A percentile compares a stretch with the other conserved stretches of the same genome.
These are phyloP conservation scores for Tricholaema leucomelas DNA, from an alignment of 2,113 vertebrate genomes.

Conservation along the genomic window DNA sequence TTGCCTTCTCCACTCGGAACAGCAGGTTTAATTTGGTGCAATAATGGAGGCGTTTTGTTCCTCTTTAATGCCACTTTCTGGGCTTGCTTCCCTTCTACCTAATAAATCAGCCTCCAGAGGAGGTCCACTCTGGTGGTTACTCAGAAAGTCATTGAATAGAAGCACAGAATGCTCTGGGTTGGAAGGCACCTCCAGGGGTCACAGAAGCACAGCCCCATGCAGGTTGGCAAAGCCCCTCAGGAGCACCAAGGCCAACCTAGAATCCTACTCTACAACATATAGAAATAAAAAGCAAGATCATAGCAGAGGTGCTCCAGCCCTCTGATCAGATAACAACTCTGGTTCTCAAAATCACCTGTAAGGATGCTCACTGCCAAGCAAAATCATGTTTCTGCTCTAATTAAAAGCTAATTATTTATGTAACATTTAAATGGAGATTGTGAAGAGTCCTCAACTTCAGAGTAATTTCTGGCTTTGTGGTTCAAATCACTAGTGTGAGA, in stretches of 20 bases:
- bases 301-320: too few species aligned
- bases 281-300: too few species aligned
- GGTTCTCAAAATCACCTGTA: not conserved
- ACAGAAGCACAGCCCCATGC: too few species aligned
- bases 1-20: slow-evolving; percentile 51
- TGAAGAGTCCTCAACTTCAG: not conserved
- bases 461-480: not conserved
- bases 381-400: not conserved
- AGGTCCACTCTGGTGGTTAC: not conserved
- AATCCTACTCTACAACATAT: too few species aligned
- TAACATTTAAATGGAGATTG: not conserved
- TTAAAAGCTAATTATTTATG: not conserved
- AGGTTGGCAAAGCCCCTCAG: too few species aligned
- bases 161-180: not conserved
- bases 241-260: too few species aligned
- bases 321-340: not conserved
- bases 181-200: too few species aligned
- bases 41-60: slow-evolving; percentile 49
- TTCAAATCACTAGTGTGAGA: not conserved
- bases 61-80: slow-evolving; percentile 13
- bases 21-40: slow-evolving; percentile 65
- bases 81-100: slow-evolving; percentile 37
- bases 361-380: not conserved
- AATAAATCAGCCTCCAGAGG: not conserved
- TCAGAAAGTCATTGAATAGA: not conserved